Conservation (phyloP, 2,888 invertebrate species). For the Melanophora roralis region DNA sequence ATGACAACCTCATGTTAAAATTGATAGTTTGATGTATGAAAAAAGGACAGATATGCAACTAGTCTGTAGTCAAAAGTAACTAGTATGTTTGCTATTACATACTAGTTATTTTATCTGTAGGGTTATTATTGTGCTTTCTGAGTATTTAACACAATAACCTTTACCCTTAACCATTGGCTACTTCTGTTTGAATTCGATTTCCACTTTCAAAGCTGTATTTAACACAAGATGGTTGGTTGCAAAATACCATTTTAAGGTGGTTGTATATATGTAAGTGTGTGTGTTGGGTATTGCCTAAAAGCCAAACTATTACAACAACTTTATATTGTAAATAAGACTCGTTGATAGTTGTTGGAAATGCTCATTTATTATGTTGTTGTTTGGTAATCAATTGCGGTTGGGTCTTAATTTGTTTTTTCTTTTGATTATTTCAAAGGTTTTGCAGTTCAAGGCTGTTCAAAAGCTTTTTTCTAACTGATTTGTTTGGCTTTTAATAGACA, state of each 20-base stretch:
- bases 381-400: slow-evolving; percentile 46
- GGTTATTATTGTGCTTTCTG: background rate
- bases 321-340: slow-evolving; percentile 6
- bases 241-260: slow-evolving; percentile 26
- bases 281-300: slow-evolving; percentile 18
- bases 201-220: slow-evolving; percentile 22
- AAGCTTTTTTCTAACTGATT: slow-evolving; percentile 40
- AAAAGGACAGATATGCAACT: no score
- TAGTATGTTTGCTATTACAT: no score
- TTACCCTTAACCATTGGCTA: background rate
- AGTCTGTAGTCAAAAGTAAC: no score
- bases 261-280: slow-evolving; percentile 1
- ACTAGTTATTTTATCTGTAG: no score
- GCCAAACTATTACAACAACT: slow-evolving; percentile 45
- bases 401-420: slow-evolving; percentile 20
- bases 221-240: slow-evolving; percentile 32
- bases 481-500: slow-evolving; percentile 26
- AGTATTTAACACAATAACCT: background rate
- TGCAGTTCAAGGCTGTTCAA: slow-evolving; percentile 63
- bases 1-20: no score
- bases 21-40: no score
- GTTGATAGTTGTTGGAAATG: slow-evolving; percentile 7
- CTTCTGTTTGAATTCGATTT: slow-evolving; percentile 22
- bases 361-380: slow-evolving; percentile 22
- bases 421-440: slow-evolving; percentile 60